Evolutionary conservation across 2,113 vertebrate genomes (phyloP).

Genomic region (Ochotona curzoniae): DNA sequence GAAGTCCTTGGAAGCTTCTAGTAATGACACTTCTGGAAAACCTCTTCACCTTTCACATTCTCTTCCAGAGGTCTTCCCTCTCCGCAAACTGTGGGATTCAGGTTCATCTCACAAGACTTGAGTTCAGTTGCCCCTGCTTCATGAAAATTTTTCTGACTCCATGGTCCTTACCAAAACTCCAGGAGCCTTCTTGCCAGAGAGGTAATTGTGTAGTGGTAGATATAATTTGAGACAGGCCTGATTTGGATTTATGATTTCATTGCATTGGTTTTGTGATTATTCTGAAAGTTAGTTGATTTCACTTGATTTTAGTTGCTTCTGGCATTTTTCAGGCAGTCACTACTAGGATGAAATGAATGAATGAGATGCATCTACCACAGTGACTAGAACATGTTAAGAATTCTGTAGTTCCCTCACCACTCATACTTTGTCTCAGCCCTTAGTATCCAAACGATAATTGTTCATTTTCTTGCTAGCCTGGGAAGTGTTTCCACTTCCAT

Average conservation of each 20-base stretch:
- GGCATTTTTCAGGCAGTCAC: background rate
- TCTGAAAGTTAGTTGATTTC: background rate
- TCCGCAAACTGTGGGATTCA: background rate
- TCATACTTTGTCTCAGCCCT: background rate
- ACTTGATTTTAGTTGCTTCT: constrained; percentile 12
- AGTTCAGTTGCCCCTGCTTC: background rate
- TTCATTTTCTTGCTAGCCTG: background rate
- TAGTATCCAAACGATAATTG: background rate
- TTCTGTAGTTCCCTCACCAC: background rate
- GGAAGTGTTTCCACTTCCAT: background rate
- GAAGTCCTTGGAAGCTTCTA: background rate
- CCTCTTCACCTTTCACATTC: background rate
- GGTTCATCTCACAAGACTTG: background rate
- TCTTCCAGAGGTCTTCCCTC: background rate
- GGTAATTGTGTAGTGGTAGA: background rate
- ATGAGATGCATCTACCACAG: background rate
- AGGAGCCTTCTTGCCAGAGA: background rate
- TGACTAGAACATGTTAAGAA: background rate
- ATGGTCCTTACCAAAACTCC: background rate
- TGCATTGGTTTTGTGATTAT: background rate
- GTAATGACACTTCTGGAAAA: background rate
- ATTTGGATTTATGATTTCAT: background rate
- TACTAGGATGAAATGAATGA: background rate
- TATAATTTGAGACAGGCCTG: background rate
- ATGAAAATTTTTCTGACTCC: background rate